Evolutionary conservation across 2,797 vertebrate genomes (phyloP), one percentile per base, ranked within the genome.

Genomic region (Yasuhikotakia modesta): DNA sequence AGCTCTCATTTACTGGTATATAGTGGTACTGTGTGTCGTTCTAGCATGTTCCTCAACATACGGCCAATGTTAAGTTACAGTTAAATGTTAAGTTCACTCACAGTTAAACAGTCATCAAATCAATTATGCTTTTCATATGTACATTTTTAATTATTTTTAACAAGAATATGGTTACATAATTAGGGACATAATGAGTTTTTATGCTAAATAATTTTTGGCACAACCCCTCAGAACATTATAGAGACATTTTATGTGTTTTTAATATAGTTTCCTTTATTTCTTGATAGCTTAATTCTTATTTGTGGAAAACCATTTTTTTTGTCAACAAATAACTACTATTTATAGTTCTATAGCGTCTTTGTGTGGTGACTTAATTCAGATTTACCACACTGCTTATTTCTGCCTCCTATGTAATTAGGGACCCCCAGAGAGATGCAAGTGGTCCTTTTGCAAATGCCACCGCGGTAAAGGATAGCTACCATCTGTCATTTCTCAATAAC

Each of bases 401-500:
- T 83, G 77, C 74, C 73, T 85, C 76, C 78, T 22, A 68, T 52
- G 84, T 85, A 83, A 85, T 82, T 80, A 83, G 63, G 45, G 74
- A 81, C 78, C 78, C 55, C 72, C 69, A 48, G 74, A 73, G 73
- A 80, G 78, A 82, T 78, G 70, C 76, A 79, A 81, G 80, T 71
- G 57, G 70, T 76, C 78, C 65, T 57, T 65, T 79, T 17, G 50
- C 77, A 82, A 85, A 85, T 80, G 77, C 66, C 65, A 72, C 73
- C 61, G 67, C 16, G 30, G 81, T 82, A 81, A 80, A 83, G 69
- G 76, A 78, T 77, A 79, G 70, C 73, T 79, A 79, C 84, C 81
- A 86, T 84, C 85, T 84, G 86, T 82, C 84, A 79, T 82, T 75
- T 73, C 74, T 67, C 39, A 64, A 78, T 75, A 73, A 77, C 60